Conservation (phyloP, 2,113 vertebrate genomes). For the Muntiacus muntjak region DNA sequence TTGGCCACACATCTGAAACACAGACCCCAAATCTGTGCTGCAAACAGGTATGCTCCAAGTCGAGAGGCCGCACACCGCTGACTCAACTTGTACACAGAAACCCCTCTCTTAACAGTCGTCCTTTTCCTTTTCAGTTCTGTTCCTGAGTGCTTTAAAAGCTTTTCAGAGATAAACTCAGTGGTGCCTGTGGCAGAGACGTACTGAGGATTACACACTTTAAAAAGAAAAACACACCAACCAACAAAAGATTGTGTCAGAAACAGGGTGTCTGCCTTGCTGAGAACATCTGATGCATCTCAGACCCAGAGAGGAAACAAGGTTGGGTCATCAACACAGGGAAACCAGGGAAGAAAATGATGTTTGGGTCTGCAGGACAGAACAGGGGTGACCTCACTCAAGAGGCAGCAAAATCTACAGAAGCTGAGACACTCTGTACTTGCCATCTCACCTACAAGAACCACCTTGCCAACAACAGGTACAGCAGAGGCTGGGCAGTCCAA, state of each 20-base stretch:
- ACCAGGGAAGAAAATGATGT: background rate
- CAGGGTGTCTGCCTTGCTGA: background rate
- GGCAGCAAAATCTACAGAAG: rapidly evolving
- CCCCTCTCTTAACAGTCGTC: background rate
- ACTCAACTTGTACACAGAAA: background rate
- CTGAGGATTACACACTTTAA: background rate
- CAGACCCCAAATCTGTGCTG: background rate
- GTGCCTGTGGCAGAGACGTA: background rate
- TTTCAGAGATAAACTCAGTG: background rate
- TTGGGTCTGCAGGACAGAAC: background rate
- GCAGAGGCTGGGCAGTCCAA: background rate
- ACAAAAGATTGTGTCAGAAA: background rate
- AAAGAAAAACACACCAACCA: background rate
- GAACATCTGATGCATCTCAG: background rate
- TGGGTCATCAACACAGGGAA: background rate
- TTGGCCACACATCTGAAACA: background rate
- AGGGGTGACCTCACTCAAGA: background rate
- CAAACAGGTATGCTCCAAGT: background rate
- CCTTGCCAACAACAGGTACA: rapidly evolving
- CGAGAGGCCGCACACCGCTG: background rate
- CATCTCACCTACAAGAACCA: background rate
- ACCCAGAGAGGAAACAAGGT: background rate
- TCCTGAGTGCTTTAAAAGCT: background rate
- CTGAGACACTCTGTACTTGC: no score
- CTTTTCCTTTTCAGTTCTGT: background rate